Evolutionary conservation across 1,140 invertebrate species (phyloP), one percentile per base, ranked within the genome.

Genomic region (Holotrichia oblita): DNA sequence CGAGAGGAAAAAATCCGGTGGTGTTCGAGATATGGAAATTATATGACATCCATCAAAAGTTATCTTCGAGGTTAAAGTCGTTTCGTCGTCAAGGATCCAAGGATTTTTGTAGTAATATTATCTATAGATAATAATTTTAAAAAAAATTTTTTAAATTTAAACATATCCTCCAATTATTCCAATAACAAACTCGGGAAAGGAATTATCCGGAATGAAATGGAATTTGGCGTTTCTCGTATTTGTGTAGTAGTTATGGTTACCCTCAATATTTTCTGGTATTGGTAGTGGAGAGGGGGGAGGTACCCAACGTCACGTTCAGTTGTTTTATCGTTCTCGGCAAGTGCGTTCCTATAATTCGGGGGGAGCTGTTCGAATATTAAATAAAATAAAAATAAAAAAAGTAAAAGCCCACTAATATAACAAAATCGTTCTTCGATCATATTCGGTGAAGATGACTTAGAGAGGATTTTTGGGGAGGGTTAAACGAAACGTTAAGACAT

Each of bases 241-340:
- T 48, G 44, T n/a, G 22, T 64, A 20, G 61, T 64, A 12, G 61
- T 64, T 64, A 64, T 64, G 61, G 61, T 64, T 64, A 64, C 61
- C 61, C 61, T 64, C 24, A 64, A 64, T 64, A 17, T 20, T 20
- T 9, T 17, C n/a, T n/a, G n/a, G n/a, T n/a, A n/a, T n/a, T n/a
- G n/a, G n/a, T n/a, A n/a, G n/a, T n/a, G n/a, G n/a, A n/a, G 17
- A 64, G 6, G n/a, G 17, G 9, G 61, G 61, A 20, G 61, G 61
- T 64, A 17, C 9, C 24, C 20, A 20, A 64, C 24, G 61, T 64
- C 61, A 64, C 24, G 17, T 27, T 64, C 61, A 64, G 61, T 64
- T 64, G 61, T 22, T 64, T 27, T 64, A 27, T 22, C 17, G 61
- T 64, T 64, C 24, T 17, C 61, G 61, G 24, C 61, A 20, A 64